Evolutionary conservation across 2,888 invertebrate species (phyloP).

Genomic region (Theretra japonica): DNA sequence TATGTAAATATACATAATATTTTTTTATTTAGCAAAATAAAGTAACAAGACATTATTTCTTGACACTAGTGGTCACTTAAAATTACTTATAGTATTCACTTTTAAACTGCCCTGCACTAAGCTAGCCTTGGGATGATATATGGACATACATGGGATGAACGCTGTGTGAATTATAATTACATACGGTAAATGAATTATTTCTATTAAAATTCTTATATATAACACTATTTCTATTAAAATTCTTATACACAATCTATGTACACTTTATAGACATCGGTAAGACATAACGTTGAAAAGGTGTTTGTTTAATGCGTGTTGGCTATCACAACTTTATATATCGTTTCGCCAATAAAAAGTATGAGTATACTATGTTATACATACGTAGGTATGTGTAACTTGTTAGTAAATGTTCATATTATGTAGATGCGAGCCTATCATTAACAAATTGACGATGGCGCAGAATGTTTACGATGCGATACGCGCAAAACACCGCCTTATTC

Average conservation of each 20-base stretch:
- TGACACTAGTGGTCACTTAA: no score
- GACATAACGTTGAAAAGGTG: neutral
- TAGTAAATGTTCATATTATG: constrained; percentile 64
- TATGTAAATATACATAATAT: no score
- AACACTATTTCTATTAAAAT: neutral
- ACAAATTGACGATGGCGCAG: constrained; percentile 71
- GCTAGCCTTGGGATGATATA: no score
- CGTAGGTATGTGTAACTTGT: constrained; percentile 42
- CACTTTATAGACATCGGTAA: neutral
- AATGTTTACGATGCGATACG: constrained; percentile 47
- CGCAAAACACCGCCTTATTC: constrained; percentile 33
- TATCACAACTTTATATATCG: constrained; percentile 4
- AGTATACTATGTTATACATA: constrained; percentile 16
- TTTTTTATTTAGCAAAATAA: no score
- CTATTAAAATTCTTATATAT: no score
- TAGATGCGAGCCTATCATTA: constrained; percentile 69
- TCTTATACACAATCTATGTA: neutral
- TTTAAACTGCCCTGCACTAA: no score
- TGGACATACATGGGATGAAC: no score
- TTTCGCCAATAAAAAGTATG: constrained; percentile 5
- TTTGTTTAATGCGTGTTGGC: constrained; percentile 5
- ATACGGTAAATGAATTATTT: no score
- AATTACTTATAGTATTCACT: no score
- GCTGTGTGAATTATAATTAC: no score
- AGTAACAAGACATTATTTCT: no score